phyloP scores from a whole-genome alignment of 1,140 invertebrate genomes.

The Neodiprion pinetum region DNA sequence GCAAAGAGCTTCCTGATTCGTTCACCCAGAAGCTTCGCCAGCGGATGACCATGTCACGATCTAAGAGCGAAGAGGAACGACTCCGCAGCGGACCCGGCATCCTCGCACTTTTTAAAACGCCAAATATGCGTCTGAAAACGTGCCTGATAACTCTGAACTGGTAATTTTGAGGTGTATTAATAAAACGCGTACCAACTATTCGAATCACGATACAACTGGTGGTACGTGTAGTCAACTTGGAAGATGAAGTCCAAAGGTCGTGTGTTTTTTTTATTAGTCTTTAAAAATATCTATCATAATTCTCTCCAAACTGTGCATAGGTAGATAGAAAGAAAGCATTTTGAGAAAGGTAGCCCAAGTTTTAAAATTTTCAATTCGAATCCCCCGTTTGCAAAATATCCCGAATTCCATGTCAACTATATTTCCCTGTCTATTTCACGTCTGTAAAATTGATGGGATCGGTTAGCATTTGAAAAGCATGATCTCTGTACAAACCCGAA shows the following conservation, averaged over 20 bases:
- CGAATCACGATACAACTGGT: not conserved
- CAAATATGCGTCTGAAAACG: conserved; percentile 83
- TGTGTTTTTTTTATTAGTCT: too few relatives aligned
- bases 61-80: conserved; percentile 68
- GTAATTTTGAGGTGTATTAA: conserved; percentile 45
- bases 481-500: not conserved
- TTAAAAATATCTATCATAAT: too few relatives aligned
- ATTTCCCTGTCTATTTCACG: too few relatives aligned
- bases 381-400: too few relatives aligned
- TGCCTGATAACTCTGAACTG: conserved; percentile 68
- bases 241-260: not conserved
- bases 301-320: too few relatives aligned
- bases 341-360: too few relatives aligned
- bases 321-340: too few relatives aligned
- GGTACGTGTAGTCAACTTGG: not conserved
- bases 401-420: too few relatives aligned
- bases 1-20: conserved; percentile 74
- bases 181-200: not conserved
- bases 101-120: conserved; percentile 77
- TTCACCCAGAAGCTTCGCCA: conserved; percentile 77
- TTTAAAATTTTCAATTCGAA: too few relatives aligned
- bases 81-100: conserved; percentile 70
- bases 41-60: conserved; percentile 72
- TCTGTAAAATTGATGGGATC: too few relatives aligned
- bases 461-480: too few relatives aligned